Base-by-base conservation (phyloP, 2,797 vertebrate genomes). In the Bovichtus variegatus region DNA sequence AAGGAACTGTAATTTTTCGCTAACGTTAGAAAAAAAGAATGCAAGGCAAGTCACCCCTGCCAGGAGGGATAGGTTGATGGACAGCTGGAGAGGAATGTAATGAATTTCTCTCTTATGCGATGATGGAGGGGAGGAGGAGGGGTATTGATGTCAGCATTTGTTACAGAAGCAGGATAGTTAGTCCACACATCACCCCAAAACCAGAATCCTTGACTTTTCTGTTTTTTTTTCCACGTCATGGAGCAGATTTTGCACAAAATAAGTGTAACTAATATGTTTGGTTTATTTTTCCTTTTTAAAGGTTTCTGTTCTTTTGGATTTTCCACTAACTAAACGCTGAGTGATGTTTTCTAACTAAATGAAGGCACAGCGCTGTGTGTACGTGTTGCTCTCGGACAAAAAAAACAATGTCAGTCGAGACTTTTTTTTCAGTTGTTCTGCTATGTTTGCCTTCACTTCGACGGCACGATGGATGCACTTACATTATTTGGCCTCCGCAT, bases 51-150 rank as follows among this genome's bases (percentile, higher is more conserved):
- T 78, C 18, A 16, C 62, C 40, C 41, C 38, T 69, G 78, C 54
- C 51, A 72, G 65, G 72, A 82, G 71, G 76, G 76, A 83, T 55
- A 15, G 46, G 67, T 51, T 88, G 89, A 87, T 36, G 68, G 89
- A 88, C 81, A 76, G 84, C 79, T 60, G 81, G 60, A 55, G 50
- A 85, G 70, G 63, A 89, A 85, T 78, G 75, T 66, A 80, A 88
- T 88, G 81, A 86, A 84, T 87, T 89, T 80, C 50, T 68, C 66
- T 46, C 38, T 1, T 16, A 69, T 55, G 69, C 51, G 71, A 59
- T 23, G 68, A 77, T 36, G 58, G 49, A 49, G 43, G 34, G 34
- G 34, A 55, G 49, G 40, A 31, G 60, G 60, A 27, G 67, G 78
- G 31, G 47, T 68, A 66, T 68, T 70, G 84, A 83, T 80, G 84